Evolutionary conservation across 2,797 vertebrate species (phyloP), one percentile per base, ranked within the genome.

Genomic region (Chromobotia macracanthus): DNA sequence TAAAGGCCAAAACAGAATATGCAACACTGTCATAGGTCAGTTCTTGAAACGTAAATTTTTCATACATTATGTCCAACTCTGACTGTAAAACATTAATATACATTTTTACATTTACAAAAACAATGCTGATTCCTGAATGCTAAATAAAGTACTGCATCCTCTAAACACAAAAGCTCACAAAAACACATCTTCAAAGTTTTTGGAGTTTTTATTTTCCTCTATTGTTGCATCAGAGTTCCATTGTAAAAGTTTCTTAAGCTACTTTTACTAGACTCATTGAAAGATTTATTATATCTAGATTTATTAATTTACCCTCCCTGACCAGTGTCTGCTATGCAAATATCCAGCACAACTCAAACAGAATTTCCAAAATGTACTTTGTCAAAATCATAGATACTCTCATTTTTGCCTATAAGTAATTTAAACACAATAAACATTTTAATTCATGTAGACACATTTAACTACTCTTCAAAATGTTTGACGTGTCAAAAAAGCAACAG

Each of bases 371-470:
- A 41, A 58, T 60, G 65, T 23, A 66, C 41, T 76, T 67, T 67
- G 51, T 76, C 74, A 67, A 56, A 73, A 80, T 21, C 13, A 72
- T 64, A 51, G 41, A 53, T 23, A 56, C 65, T 60, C 23, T 58
- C 18, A 35, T 77, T 68, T 60, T 51, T 76, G 63, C 51, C 75
- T 48, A 12, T 48, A 58, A 48, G 65, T 77, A 31, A 77, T 68
- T 77, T 67, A 76, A 76, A 76, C 75, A 68, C 65, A 77, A 60
- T 77, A 63, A 78, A 78, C 76, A 78, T 71, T 61, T 38, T 58
- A 78, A 44, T 51, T 63, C n/a, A 25, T 9, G 55, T n/a, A 46
- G 75, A 61, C 28, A 46, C 44, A 35, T 77, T 41, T 60, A 78
- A 78, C 67, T 61, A 35, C 77, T 72, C 60, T 66, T 72, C 58